A percentile compares a stretch with the other conserved stretches of the same genome.
Conservation (phyloP, 1,140 invertebrate species). For the Littorina saxatilis region DNA sequence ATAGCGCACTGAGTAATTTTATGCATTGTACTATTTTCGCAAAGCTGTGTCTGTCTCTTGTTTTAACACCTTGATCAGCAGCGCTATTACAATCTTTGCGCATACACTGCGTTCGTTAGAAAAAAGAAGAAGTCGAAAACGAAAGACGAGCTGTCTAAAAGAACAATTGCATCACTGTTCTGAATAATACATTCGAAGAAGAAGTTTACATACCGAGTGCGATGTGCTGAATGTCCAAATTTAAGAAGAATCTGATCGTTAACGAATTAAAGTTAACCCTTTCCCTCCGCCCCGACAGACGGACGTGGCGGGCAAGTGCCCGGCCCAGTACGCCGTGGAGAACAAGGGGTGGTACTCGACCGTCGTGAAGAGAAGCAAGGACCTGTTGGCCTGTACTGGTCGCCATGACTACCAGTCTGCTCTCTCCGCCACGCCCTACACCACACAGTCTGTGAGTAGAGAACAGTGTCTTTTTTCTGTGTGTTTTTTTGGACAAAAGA, state of each 20-base stretch:
- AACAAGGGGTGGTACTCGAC: constrained; percentile 78
- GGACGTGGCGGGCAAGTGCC: constrained; percentile 69
- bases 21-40: neutral
- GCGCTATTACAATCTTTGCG: neutral
- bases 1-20: neutral
- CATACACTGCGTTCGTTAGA: no score
- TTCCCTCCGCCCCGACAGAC: no score
- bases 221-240: no score
- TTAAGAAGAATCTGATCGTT: no score
- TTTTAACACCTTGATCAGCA: neutral
- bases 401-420: constrained; percentile 80
- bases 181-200: no score
- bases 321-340: constrained; percentile 84
- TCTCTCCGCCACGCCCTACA: constrained; percentile 69
- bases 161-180: no score
- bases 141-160: no score
- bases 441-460: constrained; percentile 65
- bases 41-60: neutral
- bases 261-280: no score
- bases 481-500: no score
- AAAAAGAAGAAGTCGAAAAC: no score
- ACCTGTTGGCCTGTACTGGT: constrained; percentile 84
- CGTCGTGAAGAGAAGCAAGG: constrained; percentile 86
- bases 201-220: no score
- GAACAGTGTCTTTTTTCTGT: no score